Percentiles rank a stretch among this genome's conserved stretches.
Evolutionary conservation across 2,797 vertebrate species (phyloP).

Genomic region (Cuculus canorus): DNA sequence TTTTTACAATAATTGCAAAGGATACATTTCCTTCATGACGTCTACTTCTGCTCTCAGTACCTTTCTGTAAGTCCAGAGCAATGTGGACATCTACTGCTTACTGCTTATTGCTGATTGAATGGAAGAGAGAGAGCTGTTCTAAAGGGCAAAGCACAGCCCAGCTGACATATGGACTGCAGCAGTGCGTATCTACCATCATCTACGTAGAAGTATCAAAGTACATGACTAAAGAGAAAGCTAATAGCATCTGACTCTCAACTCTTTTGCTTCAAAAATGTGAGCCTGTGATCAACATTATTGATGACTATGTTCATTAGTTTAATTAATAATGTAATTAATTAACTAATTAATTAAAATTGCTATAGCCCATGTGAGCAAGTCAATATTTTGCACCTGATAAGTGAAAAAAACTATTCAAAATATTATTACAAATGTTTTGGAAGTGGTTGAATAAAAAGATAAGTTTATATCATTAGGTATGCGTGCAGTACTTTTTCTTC

Average conservation of each 20-base stretch:
- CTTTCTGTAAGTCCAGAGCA: not conserved
- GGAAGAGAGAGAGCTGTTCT: not conserved
- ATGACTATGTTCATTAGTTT: not conserved
- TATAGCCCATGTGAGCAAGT: not conserved
- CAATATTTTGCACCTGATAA: not conserved
- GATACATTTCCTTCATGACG: not conserved
- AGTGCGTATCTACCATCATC: not conserved
- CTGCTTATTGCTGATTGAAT: not conserved
- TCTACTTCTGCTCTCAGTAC: not conserved
- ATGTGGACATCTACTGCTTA: not conserved
- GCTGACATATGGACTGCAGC: not conserved
- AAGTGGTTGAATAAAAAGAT: not conserved
- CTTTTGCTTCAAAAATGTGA: not conserved
- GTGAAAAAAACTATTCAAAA: not conserved
- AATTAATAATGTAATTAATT: not conserved
- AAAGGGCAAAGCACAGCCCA: fast-evolving
- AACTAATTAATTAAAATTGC: not conserved
- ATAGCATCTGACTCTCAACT: not conserved
- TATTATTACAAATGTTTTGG: not conserved
- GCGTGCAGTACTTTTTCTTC: not conserved
- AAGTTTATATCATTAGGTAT: not conserved
- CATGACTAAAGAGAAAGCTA: not conserved
- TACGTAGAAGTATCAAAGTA: not conserved
- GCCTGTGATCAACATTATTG: not conserved
- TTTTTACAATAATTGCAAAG: not conserved